Base-by-base conservation (phyloP, 2,888 invertebrate species). In the Clepsis dumicolana region DNA sequence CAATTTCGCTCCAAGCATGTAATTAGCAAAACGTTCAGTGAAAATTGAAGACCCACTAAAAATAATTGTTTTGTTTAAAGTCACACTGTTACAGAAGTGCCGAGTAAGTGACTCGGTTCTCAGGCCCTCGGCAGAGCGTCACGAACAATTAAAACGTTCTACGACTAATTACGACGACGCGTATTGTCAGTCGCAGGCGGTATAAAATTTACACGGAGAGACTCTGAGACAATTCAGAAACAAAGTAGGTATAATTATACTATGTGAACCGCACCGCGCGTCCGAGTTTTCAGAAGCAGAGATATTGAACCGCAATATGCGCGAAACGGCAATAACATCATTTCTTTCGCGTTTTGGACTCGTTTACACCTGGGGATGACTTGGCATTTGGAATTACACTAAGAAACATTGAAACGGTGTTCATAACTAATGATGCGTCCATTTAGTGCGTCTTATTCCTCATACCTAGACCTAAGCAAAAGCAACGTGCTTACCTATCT, bases 161-260 rank as follows among this genome's bases (percentile, higher is more conserved):
- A 32, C 57, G 38, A 63, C 63, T 67, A 63, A 67, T 67, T 67
- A 67, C 27, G n/a, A 38, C 52, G 38, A 38, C 52, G 57, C 63
- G 48, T 21, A 57, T 63, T 67, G 67, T 57, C 67, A 29, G 18
- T 62, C 16, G 32, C 67, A 57, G 63, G 10, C 50, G 32, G 41
- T 54, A 50, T 67, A 50, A 56, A 53, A 56, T 35, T 48, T 48
- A 44, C 25, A 66, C 44, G 24, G 54, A 21, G 48, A 7, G 5
- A 21, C 48, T 50, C 35, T 57, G 57, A 32, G 57, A 57, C 64
- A 48, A 56, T 56, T 64, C 24, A 35, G 27, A 38, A 65, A 59
- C 48, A 65, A 57, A 27, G 0, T 52, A 48, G 10, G 10, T 48
- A 18, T 21, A 21, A 48, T 48, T 48, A 21, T 48, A 18, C 44